phyloP scores from a whole-genome alignment of 2,888 invertebrate genomes.

The Druceiella hillmani region DNA sequence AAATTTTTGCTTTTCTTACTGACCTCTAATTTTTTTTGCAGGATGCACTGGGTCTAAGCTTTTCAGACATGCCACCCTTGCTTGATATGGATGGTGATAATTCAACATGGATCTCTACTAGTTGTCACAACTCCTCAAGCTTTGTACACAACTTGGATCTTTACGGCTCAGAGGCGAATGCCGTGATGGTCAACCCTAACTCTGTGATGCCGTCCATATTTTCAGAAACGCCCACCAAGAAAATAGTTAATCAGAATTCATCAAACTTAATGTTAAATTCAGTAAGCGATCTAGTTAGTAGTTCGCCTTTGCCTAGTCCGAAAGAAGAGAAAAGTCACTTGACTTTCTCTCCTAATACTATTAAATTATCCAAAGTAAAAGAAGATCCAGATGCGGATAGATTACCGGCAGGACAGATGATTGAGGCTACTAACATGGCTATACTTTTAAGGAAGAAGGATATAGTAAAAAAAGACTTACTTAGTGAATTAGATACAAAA shows the following conservation, averaged over 20 bases:
- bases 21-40: slow-evolving; percentile 29
- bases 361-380: slow-evolving; percentile 57
- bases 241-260: slow-evolving; percentile 41
- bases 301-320: slow-evolving; percentile 54
- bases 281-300: slow-evolving; percentile 33
- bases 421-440: slow-evolving; percentile 49
- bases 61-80: slow-evolving; percentile 57
- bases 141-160: slow-evolving; percentile 64
- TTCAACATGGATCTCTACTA: slow-evolving; percentile 46
- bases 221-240: slow-evolving; percentile 44
- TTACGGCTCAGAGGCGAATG: slow-evolving; percentile 65
- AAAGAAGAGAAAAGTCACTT: slow-evolving; percentile 64
- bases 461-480: slow-evolving; percentile 60
- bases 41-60: slow-evolving; percentile 58
- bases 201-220: slow-evolving; percentile 80
- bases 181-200: slow-evolving; percentile 85
- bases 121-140: slow-evolving; percentile 51
- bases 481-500: slow-evolving; percentile 49
- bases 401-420: slow-evolving; percentile 31
- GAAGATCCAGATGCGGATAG: slow-evolving; percentile 33
- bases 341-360: slow-evolving; percentile 65
- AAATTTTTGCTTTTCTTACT: not conserved
- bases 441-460: slow-evolving; percentile 48
- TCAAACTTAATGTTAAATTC: slow-evolving; percentile 47
- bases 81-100: slow-evolving; percentile 62